Percentiles rank a stretch among this genome's conserved stretches.
These are phyloP conservation scores for Parnassius glacialis DNA, from an alignment of 2,888 invertebrate species.

Conservation along the genomic window DNA sequence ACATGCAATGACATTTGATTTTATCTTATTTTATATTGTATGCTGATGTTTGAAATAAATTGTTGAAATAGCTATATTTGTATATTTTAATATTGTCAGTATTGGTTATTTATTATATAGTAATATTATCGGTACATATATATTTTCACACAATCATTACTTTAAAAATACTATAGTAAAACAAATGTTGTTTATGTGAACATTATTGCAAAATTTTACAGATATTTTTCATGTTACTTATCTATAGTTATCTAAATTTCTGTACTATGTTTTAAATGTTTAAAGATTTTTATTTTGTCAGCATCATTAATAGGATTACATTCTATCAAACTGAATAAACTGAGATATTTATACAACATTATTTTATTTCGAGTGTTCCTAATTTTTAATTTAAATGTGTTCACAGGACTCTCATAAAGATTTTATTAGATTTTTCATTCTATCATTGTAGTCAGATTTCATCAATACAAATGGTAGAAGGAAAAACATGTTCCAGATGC, in stretches of 20 bases:
- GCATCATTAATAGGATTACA: conserved; percentile 53
- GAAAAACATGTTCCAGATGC: too few relatives aligned
- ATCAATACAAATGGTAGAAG: too few relatives aligned
- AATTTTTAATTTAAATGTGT: too few relatives aligned
- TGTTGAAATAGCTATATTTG: conserved; percentile 49
- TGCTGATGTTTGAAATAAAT: conserved; percentile 64
- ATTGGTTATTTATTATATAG: conserved; percentile 42
- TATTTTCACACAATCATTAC: conserved; percentile 27
- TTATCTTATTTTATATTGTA: conserved; percentile 57
- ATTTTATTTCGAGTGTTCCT: conserved; percentile 21
- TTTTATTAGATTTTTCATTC: too few relatives aligned
- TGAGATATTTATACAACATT: conserved; percentile 36
- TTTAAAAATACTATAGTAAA: conserved; percentile 24
- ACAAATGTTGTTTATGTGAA: conserved; percentile 38
- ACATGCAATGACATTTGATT: conserved; percentile 60
- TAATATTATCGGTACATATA: conserved; percentile 30
- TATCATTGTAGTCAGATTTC: too few relatives aligned
- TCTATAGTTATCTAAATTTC: conserved; percentile 52
- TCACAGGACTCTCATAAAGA: too few relatives aligned
- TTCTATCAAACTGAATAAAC: conserved; percentile 41
- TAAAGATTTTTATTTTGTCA: conserved; percentile 55
- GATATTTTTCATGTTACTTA: conserved; percentile 25
- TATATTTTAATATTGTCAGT: conserved; percentile 38
- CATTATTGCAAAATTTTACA: conserved; percentile 30
- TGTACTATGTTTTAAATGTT: conserved; percentile 50